Percentiles rank a stretch among this genome's conserved stretches.
Evolutionary conservation across 2,888 invertebrate species (phyloP).

Genomic region (Epinotia brunnichana): DNA sequence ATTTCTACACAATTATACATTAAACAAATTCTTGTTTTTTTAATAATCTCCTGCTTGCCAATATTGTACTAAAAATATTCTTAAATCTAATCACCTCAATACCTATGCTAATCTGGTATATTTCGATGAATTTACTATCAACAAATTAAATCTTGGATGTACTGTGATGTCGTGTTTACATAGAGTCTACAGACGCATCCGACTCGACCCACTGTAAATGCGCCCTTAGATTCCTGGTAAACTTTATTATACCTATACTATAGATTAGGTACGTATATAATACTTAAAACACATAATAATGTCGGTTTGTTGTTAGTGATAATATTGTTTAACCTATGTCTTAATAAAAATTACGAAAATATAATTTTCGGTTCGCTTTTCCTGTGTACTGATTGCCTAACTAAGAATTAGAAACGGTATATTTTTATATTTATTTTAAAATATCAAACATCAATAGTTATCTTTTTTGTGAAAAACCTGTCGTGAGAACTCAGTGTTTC

Average conservation of each 20-base stretch:
- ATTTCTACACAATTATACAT: slow-evolving; percentile 23
- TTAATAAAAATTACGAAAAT: background rate
- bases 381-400: background rate
- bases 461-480: too few relatives aligned
- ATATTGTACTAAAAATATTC: slow-evolving; percentile 41
- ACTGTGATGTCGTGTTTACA: slow-evolving; percentile 25
- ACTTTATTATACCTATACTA: slow-evolving; percentile 34
- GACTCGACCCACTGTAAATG: background rate
- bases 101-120: slow-evolving; percentile 30
- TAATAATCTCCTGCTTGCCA: slow-evolving; percentile 46
- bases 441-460: too few relatives aligned
- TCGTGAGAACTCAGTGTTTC: too few relatives aligned
- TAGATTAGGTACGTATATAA: slow-evolving; percentile 29
- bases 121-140: slow-evolving; percentile 52
- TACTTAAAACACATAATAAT: slow-evolving; percentile 36
- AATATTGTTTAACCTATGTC: slow-evolving; percentile 11
- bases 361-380: slow-evolving; percentile 4
- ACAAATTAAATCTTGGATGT: slow-evolving; percentile 38
- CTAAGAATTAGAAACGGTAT: too few relatives aligned
- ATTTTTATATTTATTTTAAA: too few relatives aligned
- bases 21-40: slow-evolving; percentile 24
- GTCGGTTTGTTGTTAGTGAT: slow-evolving; percentile 27
- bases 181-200: background rate
- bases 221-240: slow-evolving; percentile 38
- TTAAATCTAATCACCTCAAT: slow-evolving; percentile 21